phyloP scores from a whole-genome alignment of 2,888 invertebrate genomes.

The Drosophila nr. perissopoda region DNA sequence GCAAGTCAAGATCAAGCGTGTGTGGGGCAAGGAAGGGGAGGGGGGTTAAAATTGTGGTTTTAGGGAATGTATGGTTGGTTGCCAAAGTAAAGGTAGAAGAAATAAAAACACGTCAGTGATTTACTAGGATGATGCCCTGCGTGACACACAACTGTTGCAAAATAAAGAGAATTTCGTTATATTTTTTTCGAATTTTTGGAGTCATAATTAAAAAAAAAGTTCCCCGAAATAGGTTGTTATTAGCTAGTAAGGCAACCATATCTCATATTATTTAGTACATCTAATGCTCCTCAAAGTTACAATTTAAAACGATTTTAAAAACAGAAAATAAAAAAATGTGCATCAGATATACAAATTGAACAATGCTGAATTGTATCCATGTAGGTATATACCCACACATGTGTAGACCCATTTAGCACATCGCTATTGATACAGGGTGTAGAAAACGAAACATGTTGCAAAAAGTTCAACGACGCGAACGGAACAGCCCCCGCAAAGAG shows the following conservation, averaged over 20 bases:
- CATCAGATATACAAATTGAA: too few species aligned
- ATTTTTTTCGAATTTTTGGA: neutral
- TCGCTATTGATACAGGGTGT: conserved; percentile 8
- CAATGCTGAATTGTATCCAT: neutral
- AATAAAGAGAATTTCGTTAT: neutral
- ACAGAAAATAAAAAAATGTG: neutral
- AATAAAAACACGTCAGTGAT: neutral
- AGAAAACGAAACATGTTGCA: conserved; percentile 58
- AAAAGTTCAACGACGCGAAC: conserved; percentile 76
- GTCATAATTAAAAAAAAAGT: neutral
- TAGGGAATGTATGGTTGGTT: neutral
- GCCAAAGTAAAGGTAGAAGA: conserved; percentile 30
- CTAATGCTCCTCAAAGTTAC: neutral
- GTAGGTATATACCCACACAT: neutral
- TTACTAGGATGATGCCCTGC: neutral
- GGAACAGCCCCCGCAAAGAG: conserved; percentile 43
- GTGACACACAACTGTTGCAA: neutral
- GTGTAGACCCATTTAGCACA: neutral
- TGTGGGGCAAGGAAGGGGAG: neutral
- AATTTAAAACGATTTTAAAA: neutral
- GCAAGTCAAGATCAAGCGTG: conserved; percentile 41
- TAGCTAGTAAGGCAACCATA: neutral
- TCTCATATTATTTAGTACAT: neutral
- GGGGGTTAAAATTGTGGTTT: neutral
- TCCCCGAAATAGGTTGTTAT: neutral